Evolutionary conservation across 2,888 invertebrate species (phyloP).

Genomic region (Phengaris alcon): DNA sequence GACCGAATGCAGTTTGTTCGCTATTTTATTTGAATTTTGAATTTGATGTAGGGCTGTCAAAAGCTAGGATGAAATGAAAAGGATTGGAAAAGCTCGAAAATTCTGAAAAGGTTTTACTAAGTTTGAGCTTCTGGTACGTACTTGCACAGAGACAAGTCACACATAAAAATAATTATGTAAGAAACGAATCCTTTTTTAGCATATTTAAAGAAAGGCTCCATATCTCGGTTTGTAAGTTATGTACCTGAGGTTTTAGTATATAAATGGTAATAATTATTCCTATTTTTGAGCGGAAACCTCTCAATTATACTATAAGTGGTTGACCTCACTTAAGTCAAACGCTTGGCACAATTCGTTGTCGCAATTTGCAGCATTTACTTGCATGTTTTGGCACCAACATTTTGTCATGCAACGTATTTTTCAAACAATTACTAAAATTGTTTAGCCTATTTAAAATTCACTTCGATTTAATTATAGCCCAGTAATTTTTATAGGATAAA

Average conservation of each 20-base stretch:
- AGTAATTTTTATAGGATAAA: no score
- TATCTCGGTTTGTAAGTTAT: not conserved
- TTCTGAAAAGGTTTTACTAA: no score
- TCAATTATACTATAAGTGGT: constrained; percentile 18
- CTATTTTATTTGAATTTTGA: not conserved
- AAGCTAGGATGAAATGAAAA: not conserved
- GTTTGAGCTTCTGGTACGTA: no score
- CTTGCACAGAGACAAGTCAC: no score
- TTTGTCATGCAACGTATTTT: constrained; percentile 24
- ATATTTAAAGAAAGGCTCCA: no score
- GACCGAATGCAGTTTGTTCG: constrained; percentile 4
- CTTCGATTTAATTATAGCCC: constrained; percentile 2
- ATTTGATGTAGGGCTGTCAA: not conserved
- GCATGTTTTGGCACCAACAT: constrained; percentile 25
- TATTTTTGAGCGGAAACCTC: not conserved
- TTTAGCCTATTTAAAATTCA: constrained; percentile 24
- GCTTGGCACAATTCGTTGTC: constrained; percentile 24
- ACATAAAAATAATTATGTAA: no score
- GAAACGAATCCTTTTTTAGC: no score
- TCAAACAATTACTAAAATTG: constrained; percentile 25
- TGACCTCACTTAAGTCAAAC: constrained; percentile 20
- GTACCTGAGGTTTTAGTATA: not conserved
- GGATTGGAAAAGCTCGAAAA: not conserved
- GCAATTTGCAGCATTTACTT: constrained; percentile 24
- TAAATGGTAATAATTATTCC: not conserved